A percentile compares a stretch with the other conserved stretches of the same genome.
Evolutionary conservation across 35 echinoderm and acorn worm genomes (phyloP).

Genomic region (Anneissia japonica): DNA sequence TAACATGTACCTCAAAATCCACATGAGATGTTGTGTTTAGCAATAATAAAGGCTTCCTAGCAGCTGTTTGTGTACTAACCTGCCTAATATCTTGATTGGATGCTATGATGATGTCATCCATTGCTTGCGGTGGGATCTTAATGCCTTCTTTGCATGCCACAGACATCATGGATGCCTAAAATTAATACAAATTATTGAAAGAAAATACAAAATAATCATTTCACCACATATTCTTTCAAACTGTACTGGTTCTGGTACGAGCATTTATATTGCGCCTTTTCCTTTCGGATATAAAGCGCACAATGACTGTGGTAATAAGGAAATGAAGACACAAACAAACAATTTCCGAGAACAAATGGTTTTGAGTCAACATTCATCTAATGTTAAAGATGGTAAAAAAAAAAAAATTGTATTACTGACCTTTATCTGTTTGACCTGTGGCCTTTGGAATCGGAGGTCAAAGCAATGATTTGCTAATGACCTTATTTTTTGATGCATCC

Average conservation of each 20-base stretch:
- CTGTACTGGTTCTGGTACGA: neutral
- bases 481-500: slow-evolving; percentile 78
- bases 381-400: too few relatives aligned
- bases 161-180: slow-evolving; percentile 82
- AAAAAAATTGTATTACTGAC: slow-evolving; percentile 16
- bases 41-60: too few relatives aligned
- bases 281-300: too few relatives aligned
- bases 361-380: too few relatives aligned
- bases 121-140: slow-evolving; percentile 48
- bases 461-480: slow-evolving; percentile 86
- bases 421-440: slow-evolving; percentile 80
- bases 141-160: slow-evolving; percentile 88
- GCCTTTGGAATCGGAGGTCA: slow-evolving; percentile 87
- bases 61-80: slow-evolving; percentile 25
- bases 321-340: too few relatives aligned
- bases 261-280: too few relatives aligned
- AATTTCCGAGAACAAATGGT: too few relatives aligned
- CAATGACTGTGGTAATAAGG: too few relatives aligned
- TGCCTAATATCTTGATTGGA: slow-evolving; percentile 95
- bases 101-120: slow-evolving; percentile 87
- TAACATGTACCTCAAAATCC: too few relatives aligned
- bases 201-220: too few relatives aligned
- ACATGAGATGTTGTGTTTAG: too few relatives aligned
- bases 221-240: neutral
- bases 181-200: too few relatives aligned